Conservation (phyloP, 2,888 invertebrate genomes). For the Dryadula phaetusa region DNA sequence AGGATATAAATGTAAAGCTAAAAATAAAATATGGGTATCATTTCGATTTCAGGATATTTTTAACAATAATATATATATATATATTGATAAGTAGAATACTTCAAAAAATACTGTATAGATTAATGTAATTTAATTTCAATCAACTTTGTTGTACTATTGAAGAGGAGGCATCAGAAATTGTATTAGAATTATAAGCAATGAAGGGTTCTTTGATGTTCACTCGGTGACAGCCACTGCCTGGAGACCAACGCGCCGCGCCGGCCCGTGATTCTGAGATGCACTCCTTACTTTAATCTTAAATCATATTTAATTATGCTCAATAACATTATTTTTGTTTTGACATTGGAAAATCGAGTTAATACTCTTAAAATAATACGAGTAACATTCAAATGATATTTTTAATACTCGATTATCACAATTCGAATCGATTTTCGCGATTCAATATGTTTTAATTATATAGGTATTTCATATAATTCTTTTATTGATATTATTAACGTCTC, state of each 20-base stretch:
- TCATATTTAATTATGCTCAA: constrained; percentile 33
- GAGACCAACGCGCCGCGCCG: constrained; percentile 31
- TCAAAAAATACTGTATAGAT: too few relatives aligned
- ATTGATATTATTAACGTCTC: too few relatives aligned
- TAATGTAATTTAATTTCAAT: background rate
- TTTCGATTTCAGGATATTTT: too few relatives aligned
- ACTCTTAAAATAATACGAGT: background rate
- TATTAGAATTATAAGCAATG: constrained; percentile 10
- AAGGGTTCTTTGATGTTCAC: constrained; percentile 46
- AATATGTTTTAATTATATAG: too few relatives aligned
- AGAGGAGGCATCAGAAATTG: constrained; percentile 6
- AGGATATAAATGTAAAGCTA: too few relatives aligned
- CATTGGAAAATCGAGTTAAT: background rate
- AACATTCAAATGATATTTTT: constrained; percentile 15
- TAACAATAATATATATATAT: too few relatives aligned
- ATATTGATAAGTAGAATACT: too few relatives aligned
- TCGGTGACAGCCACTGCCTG: constrained; percentile 45
- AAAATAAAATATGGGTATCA: too few relatives aligned
- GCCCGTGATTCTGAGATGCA: constrained; percentile 33
- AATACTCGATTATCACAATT: constrained; percentile 14
- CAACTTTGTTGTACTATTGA: background rate
- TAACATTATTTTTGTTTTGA: too few relatives aligned
- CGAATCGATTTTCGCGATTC: constrained; percentile 1
- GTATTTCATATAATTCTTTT: too few relatives aligned
- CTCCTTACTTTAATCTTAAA: constrained; percentile 44